A percentile compares a stretch with the other conserved stretches of the same genome.
phyloP scores from a whole-genome alignment of 2,113 vertebrate genomes.

The Mobula birostris region DNA sequence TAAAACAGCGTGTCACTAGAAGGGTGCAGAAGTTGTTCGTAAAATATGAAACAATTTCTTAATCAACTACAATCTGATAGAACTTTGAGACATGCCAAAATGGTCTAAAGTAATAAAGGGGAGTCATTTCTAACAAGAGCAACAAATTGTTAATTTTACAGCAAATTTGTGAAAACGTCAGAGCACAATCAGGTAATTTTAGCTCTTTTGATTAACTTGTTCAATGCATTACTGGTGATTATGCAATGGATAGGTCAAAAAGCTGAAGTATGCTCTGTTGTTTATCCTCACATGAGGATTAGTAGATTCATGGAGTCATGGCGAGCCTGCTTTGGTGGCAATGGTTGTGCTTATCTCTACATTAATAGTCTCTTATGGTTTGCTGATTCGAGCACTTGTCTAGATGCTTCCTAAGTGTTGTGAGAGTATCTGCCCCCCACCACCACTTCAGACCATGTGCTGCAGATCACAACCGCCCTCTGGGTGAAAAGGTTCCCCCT shows the following conservation, averaged over 20 bases:
- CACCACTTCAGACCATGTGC: no score
- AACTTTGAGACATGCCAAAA: neutral
- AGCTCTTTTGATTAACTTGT: neutral
- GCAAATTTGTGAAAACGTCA: neutral
- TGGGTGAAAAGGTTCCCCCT: no score
- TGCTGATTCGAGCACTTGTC: no score
- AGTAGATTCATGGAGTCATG: neutral
- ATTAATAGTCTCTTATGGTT: no score
- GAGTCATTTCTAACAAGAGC: neutral
- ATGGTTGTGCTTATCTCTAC: no score
- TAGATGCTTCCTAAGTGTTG: no score
- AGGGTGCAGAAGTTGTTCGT: neutral
- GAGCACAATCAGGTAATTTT: neutral
- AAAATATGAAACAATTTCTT: neutral
- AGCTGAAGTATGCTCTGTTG: neutral
- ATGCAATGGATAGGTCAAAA: neutral
- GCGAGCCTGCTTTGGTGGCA: no score
- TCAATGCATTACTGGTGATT: neutral
- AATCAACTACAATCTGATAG: neutral
- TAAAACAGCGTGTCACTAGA: neutral
- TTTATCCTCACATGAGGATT: neutral
- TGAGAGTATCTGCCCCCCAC: no score
- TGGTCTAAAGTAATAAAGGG: neutral
- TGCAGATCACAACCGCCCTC: no score
- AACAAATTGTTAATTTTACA: slow-evolving; percentile 4